Conservation (phyloP, 1,140 invertebrate genomes). For the Hycleus phaleratus region DNA sequence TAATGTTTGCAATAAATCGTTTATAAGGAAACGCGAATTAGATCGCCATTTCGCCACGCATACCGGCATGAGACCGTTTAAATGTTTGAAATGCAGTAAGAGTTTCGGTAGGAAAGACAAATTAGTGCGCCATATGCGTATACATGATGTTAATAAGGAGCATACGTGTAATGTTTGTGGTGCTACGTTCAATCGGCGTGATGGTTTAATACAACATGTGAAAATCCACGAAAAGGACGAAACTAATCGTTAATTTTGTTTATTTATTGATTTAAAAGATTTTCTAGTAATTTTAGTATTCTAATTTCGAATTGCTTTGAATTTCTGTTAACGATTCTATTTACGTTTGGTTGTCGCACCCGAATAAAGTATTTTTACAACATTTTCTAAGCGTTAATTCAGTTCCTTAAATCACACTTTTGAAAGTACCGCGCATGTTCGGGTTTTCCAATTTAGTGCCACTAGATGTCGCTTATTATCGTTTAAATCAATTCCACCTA, state of each 20-base stretch:
- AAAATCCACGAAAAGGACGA: slow-evolving; percentile 24
- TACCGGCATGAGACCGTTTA: slow-evolving; percentile 52
- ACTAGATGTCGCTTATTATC: too few relatives aligned
- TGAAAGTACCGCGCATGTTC: too few relatives aligned
- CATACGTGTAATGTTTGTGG: slow-evolving; percentile 28
- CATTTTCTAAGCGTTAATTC: not conserved
- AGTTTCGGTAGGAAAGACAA: slow-evolving; percentile 59
- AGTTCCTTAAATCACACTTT: too few relatives aligned
- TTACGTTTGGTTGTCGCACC: not conserved
- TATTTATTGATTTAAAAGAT: not conserved
- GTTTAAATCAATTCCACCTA: too few relatives aligned
- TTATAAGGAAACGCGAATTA: slow-evolving; percentile 54
- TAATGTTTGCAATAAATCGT: slow-evolving; percentile 54
- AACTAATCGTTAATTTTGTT: not conserved
- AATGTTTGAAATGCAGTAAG: slow-evolving; percentile 54
- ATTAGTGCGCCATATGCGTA: slow-evolving; percentile 54
- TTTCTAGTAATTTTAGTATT: not conserved
- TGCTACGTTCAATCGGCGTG: slow-evolving; percentile 29
- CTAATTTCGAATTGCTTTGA: not conserved
- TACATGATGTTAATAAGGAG: slow-evolving; percentile 44
- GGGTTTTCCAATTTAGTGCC: too few relatives aligned
- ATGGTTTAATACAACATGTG: slow-evolving; percentile 30
- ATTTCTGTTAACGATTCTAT: not conserved
- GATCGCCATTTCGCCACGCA: slow-evolving; percentile 55
- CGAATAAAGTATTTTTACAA: slow-evolving; percentile 6